Percentiles rank a stretch among this genome's conserved stretches.
These are phyloP conservation scores for Chironomus tepperi DNA, from an alignment of 1,140 invertebrate species.

Conservation along the genomic window DNA sequence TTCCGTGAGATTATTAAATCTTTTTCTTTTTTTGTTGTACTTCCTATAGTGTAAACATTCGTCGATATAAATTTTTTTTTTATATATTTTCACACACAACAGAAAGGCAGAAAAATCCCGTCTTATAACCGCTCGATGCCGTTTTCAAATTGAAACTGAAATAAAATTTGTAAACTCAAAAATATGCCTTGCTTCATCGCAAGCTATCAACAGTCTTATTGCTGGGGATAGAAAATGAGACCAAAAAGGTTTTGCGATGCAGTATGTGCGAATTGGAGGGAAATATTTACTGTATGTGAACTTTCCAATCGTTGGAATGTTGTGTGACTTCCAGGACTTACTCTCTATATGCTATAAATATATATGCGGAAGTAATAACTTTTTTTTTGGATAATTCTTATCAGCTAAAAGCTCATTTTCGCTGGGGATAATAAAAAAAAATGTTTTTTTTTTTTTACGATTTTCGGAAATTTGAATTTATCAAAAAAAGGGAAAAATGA, in stretches of 20 bases:
- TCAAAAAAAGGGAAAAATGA: too few species aligned
- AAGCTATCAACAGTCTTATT: conserved; percentile 2
- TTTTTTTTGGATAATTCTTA: neutral
- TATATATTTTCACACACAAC: too few species aligned
- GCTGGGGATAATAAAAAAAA: neutral
- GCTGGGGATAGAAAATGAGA: neutral
- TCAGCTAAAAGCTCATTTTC: conserved; percentile 10
- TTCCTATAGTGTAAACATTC: too few species aligned
- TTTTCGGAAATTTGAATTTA: too few species aligned
- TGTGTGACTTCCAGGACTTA: neutral
- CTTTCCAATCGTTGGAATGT: neutral
- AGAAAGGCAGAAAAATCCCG: too few species aligned
- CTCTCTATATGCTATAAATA: too few species aligned
- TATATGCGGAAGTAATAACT: neutral
- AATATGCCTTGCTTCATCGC: neutral
- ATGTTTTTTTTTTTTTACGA: too few species aligned
- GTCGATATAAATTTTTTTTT: too few species aligned
- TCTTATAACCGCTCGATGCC: too few species aligned
- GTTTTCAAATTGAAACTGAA: too few species aligned
- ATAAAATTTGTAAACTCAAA: neutral
- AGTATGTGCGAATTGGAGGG: neutral
- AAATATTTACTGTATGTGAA: neutral
- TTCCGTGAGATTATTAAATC: too few species aligned
- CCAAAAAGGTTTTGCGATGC: neutral
- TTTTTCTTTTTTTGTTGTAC: too few species aligned